Conservation (phyloP, 1,140 invertebrate genomes). For the Hirudo medicinalis region DNA sequence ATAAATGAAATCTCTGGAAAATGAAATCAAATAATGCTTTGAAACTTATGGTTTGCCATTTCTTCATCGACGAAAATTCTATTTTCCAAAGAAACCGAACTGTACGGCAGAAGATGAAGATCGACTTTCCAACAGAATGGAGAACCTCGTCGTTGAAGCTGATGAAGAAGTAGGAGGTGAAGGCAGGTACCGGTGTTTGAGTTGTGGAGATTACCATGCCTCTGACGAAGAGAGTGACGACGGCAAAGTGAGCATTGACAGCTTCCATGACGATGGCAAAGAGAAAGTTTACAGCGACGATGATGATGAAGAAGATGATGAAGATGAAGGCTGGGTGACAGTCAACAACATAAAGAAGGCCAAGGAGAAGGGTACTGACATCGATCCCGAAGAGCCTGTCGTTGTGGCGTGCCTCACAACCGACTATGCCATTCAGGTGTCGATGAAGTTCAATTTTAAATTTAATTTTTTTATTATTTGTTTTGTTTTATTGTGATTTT, state of each 20-base stretch:
- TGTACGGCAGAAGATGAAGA: background rate
- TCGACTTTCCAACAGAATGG: constrained; percentile 25
- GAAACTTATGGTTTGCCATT: too few relatives aligned
- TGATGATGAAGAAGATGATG: constrained; percentile 49
- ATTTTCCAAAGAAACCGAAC: too few relatives aligned
- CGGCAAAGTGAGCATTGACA: too few relatives aligned
- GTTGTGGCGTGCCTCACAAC: constrained; percentile 80
- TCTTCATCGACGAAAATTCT: too few relatives aligned
- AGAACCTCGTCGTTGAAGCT: constrained; percentile 23
- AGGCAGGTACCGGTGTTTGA: too few relatives aligned
- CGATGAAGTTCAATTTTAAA: background rate
- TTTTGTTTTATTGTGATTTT: too few relatives aligned
- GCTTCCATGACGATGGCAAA: too few relatives aligned
- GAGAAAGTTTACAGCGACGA: constrained; percentile 20
- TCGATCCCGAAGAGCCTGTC: constrained; percentile 45
- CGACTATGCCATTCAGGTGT: constrained; percentile 82
- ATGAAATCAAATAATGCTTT: too few relatives aligned
- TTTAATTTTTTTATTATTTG: too few relatives aligned
- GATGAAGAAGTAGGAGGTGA: constrained; percentile 11
- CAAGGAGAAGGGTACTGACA: constrained; percentile 55
- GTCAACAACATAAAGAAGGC: constrained; percentile 63
- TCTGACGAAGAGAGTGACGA: too few relatives aligned
- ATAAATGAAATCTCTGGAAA: too few relatives aligned
- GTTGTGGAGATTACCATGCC: too few relatives aligned
- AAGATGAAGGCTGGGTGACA: constrained; percentile 72